Conservation (phyloP, 2,113 vertebrate species). For the Hystrix cristata region DNA sequence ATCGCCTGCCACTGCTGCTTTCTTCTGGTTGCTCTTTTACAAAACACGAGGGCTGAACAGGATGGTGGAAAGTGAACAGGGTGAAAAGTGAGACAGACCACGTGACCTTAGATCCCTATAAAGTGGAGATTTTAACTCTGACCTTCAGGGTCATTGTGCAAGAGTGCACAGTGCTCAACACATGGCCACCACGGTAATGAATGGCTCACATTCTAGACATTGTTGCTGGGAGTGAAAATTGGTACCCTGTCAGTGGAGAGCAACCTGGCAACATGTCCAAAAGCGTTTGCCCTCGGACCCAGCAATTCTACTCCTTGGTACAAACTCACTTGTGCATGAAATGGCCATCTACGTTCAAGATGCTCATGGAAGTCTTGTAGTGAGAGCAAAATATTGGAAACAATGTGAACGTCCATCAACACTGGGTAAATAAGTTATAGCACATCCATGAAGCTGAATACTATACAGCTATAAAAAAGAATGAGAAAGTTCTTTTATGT, state of each 20-base stretch:
- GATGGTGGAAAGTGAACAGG: background rate
- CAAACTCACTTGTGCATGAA: background rate
- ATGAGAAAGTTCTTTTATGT: conserved; percentile 37
- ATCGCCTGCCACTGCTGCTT: background rate
- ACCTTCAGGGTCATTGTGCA: background rate
- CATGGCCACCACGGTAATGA: background rate
- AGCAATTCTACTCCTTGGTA: background rate
- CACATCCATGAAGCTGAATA: conserved; percentile 20
- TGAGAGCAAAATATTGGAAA: conserved; percentile 24
- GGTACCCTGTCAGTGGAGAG: background rate
- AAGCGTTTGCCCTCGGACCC: background rate
- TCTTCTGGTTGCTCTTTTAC: background rate
- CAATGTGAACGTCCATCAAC: background rate
- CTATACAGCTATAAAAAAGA: conserved; percentile 62
- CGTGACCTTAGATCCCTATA: background rate
- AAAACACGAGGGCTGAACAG: background rate
- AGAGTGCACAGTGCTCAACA: background rate
- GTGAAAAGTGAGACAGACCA: background rate
- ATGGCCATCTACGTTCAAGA: conserved; percentile 4
- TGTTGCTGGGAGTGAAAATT: background rate
- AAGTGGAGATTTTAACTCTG: background rate
- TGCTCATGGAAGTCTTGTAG: background rate
- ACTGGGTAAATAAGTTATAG: conserved; percentile 46
- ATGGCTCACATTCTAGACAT: background rate
- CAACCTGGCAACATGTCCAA: background rate